Evolutionary conservation across 2,888 invertebrate species (phyloP).

Genomic region (Entomobrya multifasciata): DNA sequence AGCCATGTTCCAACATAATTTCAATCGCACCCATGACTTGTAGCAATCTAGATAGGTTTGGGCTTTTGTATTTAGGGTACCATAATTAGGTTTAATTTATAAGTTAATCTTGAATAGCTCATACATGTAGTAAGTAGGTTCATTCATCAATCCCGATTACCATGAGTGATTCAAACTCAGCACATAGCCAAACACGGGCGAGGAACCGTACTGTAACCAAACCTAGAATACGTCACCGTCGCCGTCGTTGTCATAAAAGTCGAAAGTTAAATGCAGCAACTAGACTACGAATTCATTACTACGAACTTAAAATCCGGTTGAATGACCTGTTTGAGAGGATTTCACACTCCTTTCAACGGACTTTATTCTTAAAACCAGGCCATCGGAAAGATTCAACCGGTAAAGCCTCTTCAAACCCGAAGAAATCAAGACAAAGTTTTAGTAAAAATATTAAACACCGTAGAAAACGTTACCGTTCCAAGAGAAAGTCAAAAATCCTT

Average conservation of each 20-base stretch:
- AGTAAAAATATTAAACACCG: not conserved
- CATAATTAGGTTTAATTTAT: too few relatives aligned
- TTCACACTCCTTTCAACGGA: not conserved
- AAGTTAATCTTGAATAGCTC: too few relatives aligned
- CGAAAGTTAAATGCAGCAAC: conserved; percentile 24
- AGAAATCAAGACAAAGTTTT: not conserved
- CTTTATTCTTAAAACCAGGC: not conserved
- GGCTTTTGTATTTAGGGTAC: too few relatives aligned
- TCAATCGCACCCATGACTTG: too few relatives aligned
- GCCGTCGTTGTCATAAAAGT: not conserved
- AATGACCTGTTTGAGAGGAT: conserved; percentile 13
- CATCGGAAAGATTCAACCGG: not conserved
- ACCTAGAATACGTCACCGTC: not conserved
- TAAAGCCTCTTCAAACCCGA: not conserved
- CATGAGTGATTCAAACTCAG: not conserved
- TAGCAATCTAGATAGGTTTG: too few relatives aligned
- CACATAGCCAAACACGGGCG: not conserved
- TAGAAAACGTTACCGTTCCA: not conserved
- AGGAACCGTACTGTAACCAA: too few relatives aligned
- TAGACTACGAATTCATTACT: conserved; percentile 44
- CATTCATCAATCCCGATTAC: too few relatives aligned
- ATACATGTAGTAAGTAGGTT: too few relatives aligned
- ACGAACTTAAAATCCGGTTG: conserved; percentile 49
- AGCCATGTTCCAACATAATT: not conserved
- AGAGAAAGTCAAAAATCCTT: not conserved